These are phyloP conservation scores for Gastracanthus pulcherrimus DNA, from an alignment of 2,888 invertebrate genomes.

Conservation along the genomic window DNA sequence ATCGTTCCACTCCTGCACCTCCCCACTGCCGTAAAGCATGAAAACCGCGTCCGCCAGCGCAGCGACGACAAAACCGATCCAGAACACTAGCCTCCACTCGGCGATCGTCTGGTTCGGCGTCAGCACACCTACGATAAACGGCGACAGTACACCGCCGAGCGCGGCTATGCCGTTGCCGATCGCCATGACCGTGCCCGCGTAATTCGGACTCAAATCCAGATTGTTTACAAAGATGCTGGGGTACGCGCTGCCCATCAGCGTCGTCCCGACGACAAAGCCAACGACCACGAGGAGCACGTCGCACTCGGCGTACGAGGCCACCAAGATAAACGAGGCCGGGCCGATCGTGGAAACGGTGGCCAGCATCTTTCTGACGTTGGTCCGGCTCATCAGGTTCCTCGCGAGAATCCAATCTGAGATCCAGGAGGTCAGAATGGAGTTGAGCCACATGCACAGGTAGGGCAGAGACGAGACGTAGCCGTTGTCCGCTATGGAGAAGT, in stretches of 20 bases:
- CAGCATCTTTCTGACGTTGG: constrained; percentile 77
- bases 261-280: constrained; percentile 77
- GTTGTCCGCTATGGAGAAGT: constrained; percentile 75
- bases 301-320: constrained; percentile 78
- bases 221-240: constrained; percentile 78
- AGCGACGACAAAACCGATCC: constrained; percentile 86
- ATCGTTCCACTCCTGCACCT: constrained; percentile 88
- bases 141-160: constrained; percentile 84
- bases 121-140: constrained; percentile 83
- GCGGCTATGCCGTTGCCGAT: constrained; percentile 83
- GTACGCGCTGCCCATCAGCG: constrained; percentile 78
- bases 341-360: constrained; percentile 78
- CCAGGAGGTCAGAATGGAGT: neutral
- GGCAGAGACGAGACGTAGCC: constrained; percentile 76
- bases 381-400: constrained; percentile 70
- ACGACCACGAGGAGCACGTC: constrained; percentile 73
- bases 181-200: constrained; percentile 78
- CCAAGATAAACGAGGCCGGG: constrained; percentile 77
- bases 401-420: constrained; percentile 58
- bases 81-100: constrained; percentile 89
- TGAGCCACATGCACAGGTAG: constrained; percentile 76
- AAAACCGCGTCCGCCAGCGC: constrained; percentile 84
- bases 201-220: constrained; percentile 78
- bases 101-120: constrained; percentile 75
- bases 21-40: constrained; percentile 83